Conservation (phyloP, 2,113 vertebrate genomes). For the Rhabdomys dilectus region DNA sequence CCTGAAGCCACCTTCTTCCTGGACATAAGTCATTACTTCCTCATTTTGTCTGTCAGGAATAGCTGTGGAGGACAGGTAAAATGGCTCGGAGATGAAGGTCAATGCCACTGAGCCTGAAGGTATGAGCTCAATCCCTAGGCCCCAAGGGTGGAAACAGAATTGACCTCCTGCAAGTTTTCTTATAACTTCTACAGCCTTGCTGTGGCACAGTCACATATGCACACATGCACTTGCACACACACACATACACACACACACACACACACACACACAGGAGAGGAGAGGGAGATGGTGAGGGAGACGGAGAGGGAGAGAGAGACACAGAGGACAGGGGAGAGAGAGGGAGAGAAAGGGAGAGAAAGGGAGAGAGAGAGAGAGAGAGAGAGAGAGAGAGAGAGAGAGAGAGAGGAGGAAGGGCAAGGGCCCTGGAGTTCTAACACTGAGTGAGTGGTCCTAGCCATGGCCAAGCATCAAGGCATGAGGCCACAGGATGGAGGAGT, state of each 20-base stretch:
- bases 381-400: not conserved
- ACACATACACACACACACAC: not conserved
- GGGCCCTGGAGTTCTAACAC: not conserved
- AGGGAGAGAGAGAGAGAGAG: not conserved
- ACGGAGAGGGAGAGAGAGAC: not conserved
- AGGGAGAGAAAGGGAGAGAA: not conserved
- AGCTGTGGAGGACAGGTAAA: not conserved
- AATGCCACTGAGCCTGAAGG: not conserved
- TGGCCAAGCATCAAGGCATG: not conserved
- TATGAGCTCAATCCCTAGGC: not conserved
- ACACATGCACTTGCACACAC: not conserved
- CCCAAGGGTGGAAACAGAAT: not conserved
- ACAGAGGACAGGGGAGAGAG: rapidly evolving
- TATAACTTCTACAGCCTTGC: not conserved
- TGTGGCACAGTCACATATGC: not conserved
- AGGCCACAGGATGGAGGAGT: not conserved
- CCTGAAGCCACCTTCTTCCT: conserved; percentile 6
- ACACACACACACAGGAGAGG: not conserved
- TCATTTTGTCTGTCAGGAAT: not conserved
- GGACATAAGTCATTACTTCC: not conserved
- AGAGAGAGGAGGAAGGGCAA: not conserved
- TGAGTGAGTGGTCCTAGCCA: not conserved
- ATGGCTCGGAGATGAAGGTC: not conserved
- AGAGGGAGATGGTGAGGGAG: not conserved
- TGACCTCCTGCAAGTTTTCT: not conserved